These are phyloP conservation scores for Mythimna albipuncta DNA, from an alignment of 2,888 invertebrate species.

Conservation along the genomic window DNA sequence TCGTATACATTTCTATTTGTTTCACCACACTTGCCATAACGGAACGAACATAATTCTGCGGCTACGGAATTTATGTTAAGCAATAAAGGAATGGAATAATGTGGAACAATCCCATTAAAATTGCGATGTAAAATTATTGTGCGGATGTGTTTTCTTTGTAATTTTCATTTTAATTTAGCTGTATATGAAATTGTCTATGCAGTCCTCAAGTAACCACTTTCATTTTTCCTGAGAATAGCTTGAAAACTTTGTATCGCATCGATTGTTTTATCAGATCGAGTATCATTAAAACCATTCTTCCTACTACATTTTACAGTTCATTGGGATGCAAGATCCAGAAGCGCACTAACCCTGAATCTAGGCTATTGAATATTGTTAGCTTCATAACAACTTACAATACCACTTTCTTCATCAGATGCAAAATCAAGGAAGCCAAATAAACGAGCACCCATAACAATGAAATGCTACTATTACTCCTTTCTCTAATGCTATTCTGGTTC, in stretches of 20 bases:
- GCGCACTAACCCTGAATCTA: background rate
- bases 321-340: background rate
- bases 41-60: slow-evolving; percentile 43
- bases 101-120: slow-evolving; percentile 40
- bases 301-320: background rate
- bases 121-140: slow-evolving; percentile 35
- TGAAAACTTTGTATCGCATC: background rate
- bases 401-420: background rate
- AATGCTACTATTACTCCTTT: background rate
- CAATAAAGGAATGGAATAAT: slow-evolving; percentile 46
- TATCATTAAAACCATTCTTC: background rate
- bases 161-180: slow-evolving; percentile 21
- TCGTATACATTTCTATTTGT: slow-evolving; percentile 45
- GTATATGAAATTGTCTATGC: background rate
- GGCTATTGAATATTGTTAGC: background rate
- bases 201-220: background rate
- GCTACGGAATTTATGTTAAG: slow-evolving; percentile 52
- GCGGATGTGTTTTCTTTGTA: slow-evolving; percentile 6
- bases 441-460: slow-evolving; percentile 3
- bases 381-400: background rate
- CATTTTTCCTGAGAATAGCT: background rate
- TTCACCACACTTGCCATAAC: slow-evolving; percentile 57
- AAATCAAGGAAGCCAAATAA: background rate
- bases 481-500: too few relatives aligned
- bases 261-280: background rate